Base-by-base conservation (phyloP, 2,113 vertebrate genomes). In the Rhabdomys dilectus region DNA sequence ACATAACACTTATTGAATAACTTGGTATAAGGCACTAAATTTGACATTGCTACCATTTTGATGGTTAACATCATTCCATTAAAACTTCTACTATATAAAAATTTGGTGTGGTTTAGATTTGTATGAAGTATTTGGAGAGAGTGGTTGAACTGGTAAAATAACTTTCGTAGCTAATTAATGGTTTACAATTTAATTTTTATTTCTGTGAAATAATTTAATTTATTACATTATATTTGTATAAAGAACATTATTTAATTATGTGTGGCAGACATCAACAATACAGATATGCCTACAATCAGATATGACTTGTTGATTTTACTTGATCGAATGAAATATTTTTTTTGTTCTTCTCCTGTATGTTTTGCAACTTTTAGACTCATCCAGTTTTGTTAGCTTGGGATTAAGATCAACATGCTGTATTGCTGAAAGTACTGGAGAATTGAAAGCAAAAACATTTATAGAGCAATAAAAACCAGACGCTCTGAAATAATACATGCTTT, bases 201-300 rank as follows among this genome's bases (percentile, higher is more conserved):
- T 97, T 92, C 48, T 22, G 81, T 13, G 77, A 84, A 96, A 70
- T 73, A 80, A 21, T 88, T 96, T 95, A 87, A 60, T 12, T 68
- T 34, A 34, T 36, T 66, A 5, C 58, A 11, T 76, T 89, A 10
- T 73, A 78, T 91, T 34, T 95, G 29, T 62, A 89, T 72, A 92
- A n/a, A 93, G 36, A 93, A 4, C 13, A 75, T 75, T 42, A 93
- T 88, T 94, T 92, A 87, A 94, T 80, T 94, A 56, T 62, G 6
- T 12, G 26, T 94, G 26, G 13, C n/a, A 95, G 53, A 87, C 92
- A 93, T 87, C 9, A 92, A 89, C 2, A 81, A 80, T 72, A 80
- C 88, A 26, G 39, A 91, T 72, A 75, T 72, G 2, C 66, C 91
- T 93, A 82, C 68, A 95, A 73, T 53, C 78, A 29, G 68, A 93